phyloP scores from a whole-genome alignment of 2,888 invertebrate genomes.

The Nomada ruficornis region DNA sequence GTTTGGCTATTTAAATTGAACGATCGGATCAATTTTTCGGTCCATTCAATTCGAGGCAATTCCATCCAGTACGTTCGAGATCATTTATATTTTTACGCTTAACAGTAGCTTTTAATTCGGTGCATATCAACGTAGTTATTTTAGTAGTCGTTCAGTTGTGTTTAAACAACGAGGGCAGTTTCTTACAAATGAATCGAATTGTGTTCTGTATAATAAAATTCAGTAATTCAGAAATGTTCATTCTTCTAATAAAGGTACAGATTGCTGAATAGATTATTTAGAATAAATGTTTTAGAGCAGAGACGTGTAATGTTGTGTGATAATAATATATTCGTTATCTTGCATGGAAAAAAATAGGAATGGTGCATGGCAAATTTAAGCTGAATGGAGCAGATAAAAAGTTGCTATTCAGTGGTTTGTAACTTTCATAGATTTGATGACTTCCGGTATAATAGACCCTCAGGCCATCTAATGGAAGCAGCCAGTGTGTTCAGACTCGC shows the following conservation, averaged over 20 bases:
- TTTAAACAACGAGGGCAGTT: not conserved
- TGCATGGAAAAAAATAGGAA: too few species aligned
- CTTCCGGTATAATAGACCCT: not conserved
- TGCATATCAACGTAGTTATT: not conserved
- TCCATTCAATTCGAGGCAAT: not conserved
- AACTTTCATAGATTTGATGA: not conserved
- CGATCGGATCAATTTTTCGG: not conserved
- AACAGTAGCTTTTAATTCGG: not conserved
- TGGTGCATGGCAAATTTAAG: too few species aligned
- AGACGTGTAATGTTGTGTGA: too few species aligned
- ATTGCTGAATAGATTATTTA: too few species aligned
- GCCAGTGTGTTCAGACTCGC: slow-evolving; percentile 13
- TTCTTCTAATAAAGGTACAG: too few species aligned
- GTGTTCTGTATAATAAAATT: too few species aligned
- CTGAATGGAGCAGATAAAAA: not conserved
- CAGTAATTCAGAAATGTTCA: too few species aligned
- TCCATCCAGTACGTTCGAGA: not conserved
- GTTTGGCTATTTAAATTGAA: too few species aligned
- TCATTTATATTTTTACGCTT: not conserved
- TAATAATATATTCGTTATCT: too few species aligned
- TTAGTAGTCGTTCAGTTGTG: not conserved
- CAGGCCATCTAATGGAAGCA: slow-evolving; percentile 6
- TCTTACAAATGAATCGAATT: too few species aligned
- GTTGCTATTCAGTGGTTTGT: not conserved
- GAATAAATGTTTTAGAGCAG: not conserved